Evolutionary conservation across 2,888 invertebrate species (phyloP).

Genomic region (Suillia variegata): DNA sequence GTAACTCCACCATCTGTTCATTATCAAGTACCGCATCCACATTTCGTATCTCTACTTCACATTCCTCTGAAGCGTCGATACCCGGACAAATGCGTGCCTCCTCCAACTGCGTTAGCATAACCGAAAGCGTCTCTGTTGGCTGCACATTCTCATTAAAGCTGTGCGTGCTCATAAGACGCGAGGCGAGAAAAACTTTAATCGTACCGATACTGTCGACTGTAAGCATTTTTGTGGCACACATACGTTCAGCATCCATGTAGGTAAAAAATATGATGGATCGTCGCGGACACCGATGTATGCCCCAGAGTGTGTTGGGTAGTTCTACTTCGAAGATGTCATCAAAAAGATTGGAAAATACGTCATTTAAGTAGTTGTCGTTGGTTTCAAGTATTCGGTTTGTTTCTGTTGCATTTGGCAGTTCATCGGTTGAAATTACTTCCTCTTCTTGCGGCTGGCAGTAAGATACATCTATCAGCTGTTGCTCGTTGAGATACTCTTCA

Average conservation of each 20-base stretch:
- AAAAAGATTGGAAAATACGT: conserved; percentile 36
- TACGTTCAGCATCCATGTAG: conserved; percentile 31
- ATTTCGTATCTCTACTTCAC: conserved; percentile 25
- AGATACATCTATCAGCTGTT: background rate
- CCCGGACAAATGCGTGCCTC: conserved; percentile 22
- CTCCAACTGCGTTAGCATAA: conserved; percentile 29
- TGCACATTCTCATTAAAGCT: conserved; percentile 21
- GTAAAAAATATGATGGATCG: conserved; percentile 37
- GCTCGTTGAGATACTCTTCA: too few species aligned
- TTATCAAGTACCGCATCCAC: background rate
- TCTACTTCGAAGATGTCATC: conserved; percentile 38
- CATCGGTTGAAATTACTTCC: background rate
- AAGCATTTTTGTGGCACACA: conserved; percentile 35
- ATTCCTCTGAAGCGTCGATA: conserved; percentile 19
- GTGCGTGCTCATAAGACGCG: conserved; percentile 25
- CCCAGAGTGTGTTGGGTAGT: conserved; percentile 42
- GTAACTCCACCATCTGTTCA: too few species aligned
- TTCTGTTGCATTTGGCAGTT: background rate
- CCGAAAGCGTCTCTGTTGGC: conserved; percentile 24
- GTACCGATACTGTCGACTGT: conserved; percentile 26
- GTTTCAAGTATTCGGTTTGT: background rate
- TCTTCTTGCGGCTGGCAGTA: conserved; percentile 10
- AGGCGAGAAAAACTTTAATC: conserved; percentile 26
- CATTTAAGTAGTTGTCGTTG: background rate
- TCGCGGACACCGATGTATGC: conserved; percentile 41